These are phyloP conservation scores for Volucella bombylans DNA, from an alignment of 2,888 invertebrate genomes.

Conservation along the genomic window DNA sequence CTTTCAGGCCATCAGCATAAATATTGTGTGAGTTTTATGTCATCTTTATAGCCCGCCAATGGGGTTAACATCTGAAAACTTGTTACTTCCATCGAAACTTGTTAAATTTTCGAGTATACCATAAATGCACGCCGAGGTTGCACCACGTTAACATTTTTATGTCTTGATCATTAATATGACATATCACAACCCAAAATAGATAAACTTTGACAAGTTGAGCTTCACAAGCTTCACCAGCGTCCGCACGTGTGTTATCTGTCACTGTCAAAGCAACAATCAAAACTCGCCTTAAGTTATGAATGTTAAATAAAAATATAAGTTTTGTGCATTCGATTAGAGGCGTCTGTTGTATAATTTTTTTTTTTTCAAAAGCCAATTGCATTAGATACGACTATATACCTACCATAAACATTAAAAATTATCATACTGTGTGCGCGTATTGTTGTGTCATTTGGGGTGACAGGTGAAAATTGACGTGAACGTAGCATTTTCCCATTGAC, in stretches of 20 bases:
- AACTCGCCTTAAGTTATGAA: background rate
- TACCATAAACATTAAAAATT: background rate
- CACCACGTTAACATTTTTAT: background rate
- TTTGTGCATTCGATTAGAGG: background rate
- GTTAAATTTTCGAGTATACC: background rate
- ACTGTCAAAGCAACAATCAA: background rate
- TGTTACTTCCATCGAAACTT: background rate
- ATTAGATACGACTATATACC: background rate
- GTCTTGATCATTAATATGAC: slow-evolving; percentile 14
- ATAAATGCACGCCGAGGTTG: background rate
- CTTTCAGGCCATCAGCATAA: background rate
- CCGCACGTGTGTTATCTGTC: slow-evolving; percentile 3
- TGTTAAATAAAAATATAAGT: slow-evolving; percentile 19
- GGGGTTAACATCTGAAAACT: slow-evolving; percentile 8
- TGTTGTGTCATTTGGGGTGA: slow-evolving; percentile 27
- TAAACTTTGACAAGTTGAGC: background rate
- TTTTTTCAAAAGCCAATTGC: background rate
- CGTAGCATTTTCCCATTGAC: slow-evolving; percentile 18
- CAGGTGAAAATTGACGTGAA: slow-evolving; percentile 25
- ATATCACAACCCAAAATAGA: slow-evolving; percentile 13
- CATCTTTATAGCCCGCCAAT: slow-evolving; percentile 2
- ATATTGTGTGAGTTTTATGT: slow-evolving; percentile 26
- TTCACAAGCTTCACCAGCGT: background rate
- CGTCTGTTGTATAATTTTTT: slow-evolving; percentile 14
- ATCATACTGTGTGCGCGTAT: slow-evolving; percentile 8